Evolutionary conservation across 2,113 vertebrate species (phyloP).

Genomic region (Xenopus laevis): DNA sequence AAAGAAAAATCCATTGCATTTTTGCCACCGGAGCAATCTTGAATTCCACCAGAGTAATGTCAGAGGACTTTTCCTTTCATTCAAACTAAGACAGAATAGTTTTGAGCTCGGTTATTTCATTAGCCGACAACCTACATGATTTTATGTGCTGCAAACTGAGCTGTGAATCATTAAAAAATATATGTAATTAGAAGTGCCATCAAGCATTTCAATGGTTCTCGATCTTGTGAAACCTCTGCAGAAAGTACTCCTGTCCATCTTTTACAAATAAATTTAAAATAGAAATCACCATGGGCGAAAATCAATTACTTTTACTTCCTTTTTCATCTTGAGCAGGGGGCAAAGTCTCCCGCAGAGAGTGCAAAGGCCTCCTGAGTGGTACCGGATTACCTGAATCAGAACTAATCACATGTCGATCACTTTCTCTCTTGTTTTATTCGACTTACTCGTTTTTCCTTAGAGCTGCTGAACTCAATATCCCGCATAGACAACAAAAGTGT

Average conservation of each 20-base stretch:
- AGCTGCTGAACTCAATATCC: constrained; percentile 21
- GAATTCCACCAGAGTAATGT: background rate
- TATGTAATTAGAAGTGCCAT: constrained; percentile 27
- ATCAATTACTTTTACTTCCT: background rate
- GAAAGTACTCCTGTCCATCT: constrained; percentile 4
- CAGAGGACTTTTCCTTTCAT: background rate
- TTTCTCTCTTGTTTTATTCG: constrained; percentile 7
- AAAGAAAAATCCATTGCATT: background rate
- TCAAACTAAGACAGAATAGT: constrained; percentile 9
- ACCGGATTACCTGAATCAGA: constrained; percentile 18
- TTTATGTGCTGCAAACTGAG: constrained; percentile 10
- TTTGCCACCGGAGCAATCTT: background rate
- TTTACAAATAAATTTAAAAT: constrained; percentile 9
- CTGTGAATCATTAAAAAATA: constrained; percentile 33
- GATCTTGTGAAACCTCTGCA: constrained; percentile 4
- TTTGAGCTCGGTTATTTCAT: constrained; percentile 25
- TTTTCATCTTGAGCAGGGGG: background rate
- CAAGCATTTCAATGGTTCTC: constrained; percentile 16
- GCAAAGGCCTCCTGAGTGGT: constrained; percentile 1
- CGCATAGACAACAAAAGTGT: background rate
- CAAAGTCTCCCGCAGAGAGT: background rate
- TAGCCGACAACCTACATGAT: constrained; percentile 18
- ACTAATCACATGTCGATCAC: constrained; percentile 14
- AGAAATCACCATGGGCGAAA: constrained; percentile 13
- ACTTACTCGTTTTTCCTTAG: constrained; percentile 19